Conservation (phyloP, 2,113 vertebrate genomes). For the Notothenia rossii region DNA sequence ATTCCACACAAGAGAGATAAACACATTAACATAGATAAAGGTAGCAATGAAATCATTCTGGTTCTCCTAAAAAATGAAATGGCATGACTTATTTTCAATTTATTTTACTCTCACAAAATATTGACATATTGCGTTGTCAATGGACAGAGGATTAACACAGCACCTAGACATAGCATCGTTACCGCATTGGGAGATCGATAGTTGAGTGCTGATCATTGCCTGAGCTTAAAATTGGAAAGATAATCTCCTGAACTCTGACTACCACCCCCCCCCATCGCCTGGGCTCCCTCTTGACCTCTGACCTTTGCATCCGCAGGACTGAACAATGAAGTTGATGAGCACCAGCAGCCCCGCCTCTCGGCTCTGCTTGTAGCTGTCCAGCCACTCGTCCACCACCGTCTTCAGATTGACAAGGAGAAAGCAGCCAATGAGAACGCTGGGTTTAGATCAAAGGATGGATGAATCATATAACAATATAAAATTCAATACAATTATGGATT, state of each 20-base stretch:
- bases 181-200: conserved; percentile 51
- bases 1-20: neutral
- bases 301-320: conserved; percentile 92
- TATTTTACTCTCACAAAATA: conserved; percentile 3
- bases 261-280: conserved; percentile 13
- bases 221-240: conserved; percentile 47
- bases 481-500: conserved; percentile 26
- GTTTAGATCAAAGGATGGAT: conserved; percentile 25
- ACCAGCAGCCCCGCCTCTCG: conserved; percentile 84
- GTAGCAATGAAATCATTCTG: neutral
- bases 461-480: conserved; percentile 3
- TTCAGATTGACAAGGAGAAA: conserved; percentile 63
- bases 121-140: conserved; percentile 5
- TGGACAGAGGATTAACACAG: conserved; percentile 18
- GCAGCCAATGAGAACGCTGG: conserved; percentile 49
- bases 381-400: conserved; percentile 91
- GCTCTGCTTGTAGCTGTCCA: conserved; percentile 89
- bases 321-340: conserved; percentile 90
- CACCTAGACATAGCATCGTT: conserved; percentile 19
- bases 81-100: neutral
- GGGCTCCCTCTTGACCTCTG: conserved; percentile 61
- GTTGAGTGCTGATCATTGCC: conserved; percentile 38
- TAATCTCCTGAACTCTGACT: conserved; percentile 66
- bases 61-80: neutral
- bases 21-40: neutral